These are phyloP conservation scores for Delichon dasypus DNA, from an alignment of 2,797 vertebrate genomes.

Conservation along the genomic window DNA sequence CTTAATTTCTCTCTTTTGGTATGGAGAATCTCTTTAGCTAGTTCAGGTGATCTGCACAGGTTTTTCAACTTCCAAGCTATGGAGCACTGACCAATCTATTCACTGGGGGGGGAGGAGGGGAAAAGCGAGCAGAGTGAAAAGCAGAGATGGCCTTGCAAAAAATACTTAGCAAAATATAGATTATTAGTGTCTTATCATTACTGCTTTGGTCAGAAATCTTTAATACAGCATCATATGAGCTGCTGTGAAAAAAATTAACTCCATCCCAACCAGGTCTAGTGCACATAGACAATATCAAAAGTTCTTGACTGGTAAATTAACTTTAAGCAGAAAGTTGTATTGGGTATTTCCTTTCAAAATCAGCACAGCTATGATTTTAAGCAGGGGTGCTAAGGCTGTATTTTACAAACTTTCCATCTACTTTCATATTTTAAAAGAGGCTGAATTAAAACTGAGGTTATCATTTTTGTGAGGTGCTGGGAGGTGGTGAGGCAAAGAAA, in stretches of 20 bases:
- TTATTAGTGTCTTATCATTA: background rate
- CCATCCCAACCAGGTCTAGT: background rate
- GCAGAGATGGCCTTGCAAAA: background rate
- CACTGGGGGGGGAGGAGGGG: accelerated
- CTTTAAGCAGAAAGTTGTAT: background rate
- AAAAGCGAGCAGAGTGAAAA: background rate
- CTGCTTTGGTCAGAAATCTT: background rate
- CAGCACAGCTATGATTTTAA: background rate
- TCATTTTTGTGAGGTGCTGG: background rate
- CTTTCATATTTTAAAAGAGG: background rate
- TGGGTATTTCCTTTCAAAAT: background rate
- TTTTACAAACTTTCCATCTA: background rate
- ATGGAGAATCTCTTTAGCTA: background rate
- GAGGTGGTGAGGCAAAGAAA: background rate
- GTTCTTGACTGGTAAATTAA: background rate
- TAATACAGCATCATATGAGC: background rate
- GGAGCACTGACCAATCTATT: background rate
- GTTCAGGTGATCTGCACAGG: background rate
- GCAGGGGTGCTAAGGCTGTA: background rate
- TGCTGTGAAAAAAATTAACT: background rate
- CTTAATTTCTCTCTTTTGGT: background rate
- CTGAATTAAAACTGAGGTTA: background rate
- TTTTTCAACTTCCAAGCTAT: background rate
- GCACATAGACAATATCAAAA: background rate
- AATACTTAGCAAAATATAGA: background rate